Evolutionary conservation across 2,888 invertebrate species (phyloP).

Genomic region (Apantesis nais): DNA sequence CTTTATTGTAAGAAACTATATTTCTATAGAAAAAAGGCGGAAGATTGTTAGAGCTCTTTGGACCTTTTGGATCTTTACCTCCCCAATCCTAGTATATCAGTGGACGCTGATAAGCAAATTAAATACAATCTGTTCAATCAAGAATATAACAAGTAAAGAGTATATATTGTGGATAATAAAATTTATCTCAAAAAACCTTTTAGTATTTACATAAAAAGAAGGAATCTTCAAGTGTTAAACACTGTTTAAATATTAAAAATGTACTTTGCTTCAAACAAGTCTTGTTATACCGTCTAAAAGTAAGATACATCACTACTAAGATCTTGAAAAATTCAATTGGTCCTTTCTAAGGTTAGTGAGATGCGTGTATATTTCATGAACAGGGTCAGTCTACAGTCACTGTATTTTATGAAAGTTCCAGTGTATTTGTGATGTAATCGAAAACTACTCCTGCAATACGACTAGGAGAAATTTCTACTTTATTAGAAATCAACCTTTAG

Average conservation of each 20-base stretch:
- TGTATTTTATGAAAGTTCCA: not conserved
- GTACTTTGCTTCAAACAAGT: not conserved
- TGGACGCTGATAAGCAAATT: too few species aligned
- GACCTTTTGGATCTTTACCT: too few species aligned
- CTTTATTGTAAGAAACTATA: not conserved
- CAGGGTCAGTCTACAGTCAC: not conserved
- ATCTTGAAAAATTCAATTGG: slow-evolving; percentile 24
- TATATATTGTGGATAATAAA: too few species aligned
- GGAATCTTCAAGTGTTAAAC: not conserved
- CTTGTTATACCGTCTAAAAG: not conserved
- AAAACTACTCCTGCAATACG: too few species aligned
- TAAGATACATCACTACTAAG: not conserved
- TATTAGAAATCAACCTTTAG: too few species aligned
- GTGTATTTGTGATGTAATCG: not conserved
- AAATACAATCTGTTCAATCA: too few species aligned
- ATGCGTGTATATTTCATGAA: slow-evolving; percentile 6
- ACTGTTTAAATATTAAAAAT: slow-evolving; percentile 11
- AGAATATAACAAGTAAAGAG: too few species aligned
- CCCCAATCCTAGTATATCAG: too few species aligned
- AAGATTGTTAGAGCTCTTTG: too few species aligned
- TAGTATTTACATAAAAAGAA: not conserved
- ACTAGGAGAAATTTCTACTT: too few species aligned
- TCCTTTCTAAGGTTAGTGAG: slow-evolving; percentile 15
- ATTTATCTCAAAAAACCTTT: not conserved
- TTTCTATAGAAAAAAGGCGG: too few species aligned